Evolutionary conservation across 1,140 invertebrate species (phyloP).

Genomic region (Asbolus verrucosus): DNA sequence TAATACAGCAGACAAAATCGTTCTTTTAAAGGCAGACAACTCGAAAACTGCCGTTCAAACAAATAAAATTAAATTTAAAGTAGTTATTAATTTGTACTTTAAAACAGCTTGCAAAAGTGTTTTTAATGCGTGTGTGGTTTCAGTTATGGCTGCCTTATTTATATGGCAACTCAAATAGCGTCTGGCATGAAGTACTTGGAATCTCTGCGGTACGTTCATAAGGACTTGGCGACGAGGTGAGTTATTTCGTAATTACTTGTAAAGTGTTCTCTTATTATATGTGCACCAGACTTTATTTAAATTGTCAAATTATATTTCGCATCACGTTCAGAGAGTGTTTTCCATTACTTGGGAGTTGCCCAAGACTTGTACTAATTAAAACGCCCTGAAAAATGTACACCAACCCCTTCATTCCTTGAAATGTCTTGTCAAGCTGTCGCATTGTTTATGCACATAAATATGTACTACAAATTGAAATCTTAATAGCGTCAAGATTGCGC

Average conservation of each 20-base stretch:
- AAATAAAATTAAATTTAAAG: no score
- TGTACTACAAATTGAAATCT: conserved; percentile 51
- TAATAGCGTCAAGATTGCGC: conserved; percentile 46
- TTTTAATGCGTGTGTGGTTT: conserved; percentile 60
- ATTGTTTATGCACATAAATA: conserved; percentile 52
- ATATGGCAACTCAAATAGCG: conserved; percentile 84
- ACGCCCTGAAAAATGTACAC: conserved; percentile 45
- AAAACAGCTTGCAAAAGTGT: not conserved
- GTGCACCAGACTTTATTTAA: conserved; percentile 48
- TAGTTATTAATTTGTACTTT: no score
- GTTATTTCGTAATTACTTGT: conserved; percentile 47
- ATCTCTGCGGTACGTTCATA: conserved; percentile 80
- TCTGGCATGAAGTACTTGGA: conserved; percentile 89
- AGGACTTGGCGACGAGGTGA: conserved; percentile 81
- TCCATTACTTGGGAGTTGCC: conserved; percentile 44
- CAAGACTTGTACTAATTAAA: conserved; percentile 47
- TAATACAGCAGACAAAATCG: no score
- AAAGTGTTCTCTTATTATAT: conserved; percentile 47
- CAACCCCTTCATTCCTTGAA: conserved; percentile 38
- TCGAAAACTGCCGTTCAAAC: no score
- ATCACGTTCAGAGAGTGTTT: conserved; percentile 47
- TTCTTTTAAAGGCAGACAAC: no score
- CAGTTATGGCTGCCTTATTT: conserved; percentile 79
- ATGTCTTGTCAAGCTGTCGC: conserved; percentile 51
- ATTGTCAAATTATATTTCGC: conserved; percentile 49